phyloP scores from a whole-genome alignment of 1,140 invertebrate species.

The Goniozus legneri region DNA sequence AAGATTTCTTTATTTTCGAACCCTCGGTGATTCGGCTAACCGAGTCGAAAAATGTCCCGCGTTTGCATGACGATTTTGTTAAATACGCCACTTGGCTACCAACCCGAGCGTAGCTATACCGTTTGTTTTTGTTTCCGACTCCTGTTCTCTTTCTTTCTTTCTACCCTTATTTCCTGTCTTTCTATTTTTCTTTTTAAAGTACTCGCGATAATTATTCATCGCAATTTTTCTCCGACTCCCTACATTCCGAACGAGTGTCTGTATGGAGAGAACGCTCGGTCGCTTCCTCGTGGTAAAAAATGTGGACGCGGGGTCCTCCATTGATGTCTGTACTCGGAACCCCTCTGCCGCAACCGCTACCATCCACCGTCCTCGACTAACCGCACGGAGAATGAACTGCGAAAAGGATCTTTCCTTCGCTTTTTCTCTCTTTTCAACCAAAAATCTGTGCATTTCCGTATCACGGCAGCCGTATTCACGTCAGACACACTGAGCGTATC shows the following conservation, averaged over 20 bases:
- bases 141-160: too few relatives aligned
- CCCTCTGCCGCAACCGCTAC: slow-evolving; percentile 14
- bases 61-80: slow-evolving; percentile 27
- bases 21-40: slow-evolving; percentile 2
- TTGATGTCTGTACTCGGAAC: slow-evolving; percentile 32
- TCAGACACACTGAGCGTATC: too few relatives aligned
- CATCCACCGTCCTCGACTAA: slow-evolving; percentile 16
- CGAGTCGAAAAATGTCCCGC: background rate
- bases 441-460: too few relatives aligned
- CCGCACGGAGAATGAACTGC: slow-evolving; percentile 40
- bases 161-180: too few relatives aligned
- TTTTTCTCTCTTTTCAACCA: background rate
- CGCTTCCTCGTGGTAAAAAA: slow-evolving; percentile 26
- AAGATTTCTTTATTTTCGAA: too few relatives aligned
- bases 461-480: too few relatives aligned
- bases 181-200: slow-evolving; percentile 47
- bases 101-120: slow-evolving; percentile 41
- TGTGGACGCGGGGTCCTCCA: slow-evolving; percentile 28
- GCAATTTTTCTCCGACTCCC: slow-evolving; percentile 34
- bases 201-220: slow-evolving; percentile 51
- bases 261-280: too few relatives aligned
- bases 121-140: too few relatives aligned
- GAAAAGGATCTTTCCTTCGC: slow-evolving; percentile 28
- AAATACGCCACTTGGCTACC: slow-evolving; percentile 45
- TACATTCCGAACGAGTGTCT: slow-evolving; percentile 12